Conservation (phyloP, 2,888 invertebrate genomes). For the Drosophila multiciliata region DNA sequence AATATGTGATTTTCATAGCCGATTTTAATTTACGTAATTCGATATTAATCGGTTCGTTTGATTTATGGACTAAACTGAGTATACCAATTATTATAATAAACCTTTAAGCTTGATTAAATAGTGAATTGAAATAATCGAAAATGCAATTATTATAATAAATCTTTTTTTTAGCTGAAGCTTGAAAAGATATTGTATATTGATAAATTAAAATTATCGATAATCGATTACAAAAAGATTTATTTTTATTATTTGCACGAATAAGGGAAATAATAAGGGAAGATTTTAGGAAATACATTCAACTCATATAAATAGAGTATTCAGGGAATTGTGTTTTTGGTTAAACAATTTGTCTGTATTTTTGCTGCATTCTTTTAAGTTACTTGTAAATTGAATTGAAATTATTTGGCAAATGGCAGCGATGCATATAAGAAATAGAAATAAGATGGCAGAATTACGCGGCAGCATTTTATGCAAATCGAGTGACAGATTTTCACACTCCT, state of each 20-base stretch:
- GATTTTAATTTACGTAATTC: not conserved
- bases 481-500: constrained; percentile 51
- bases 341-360: constrained; percentile 1
- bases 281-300: not conserved
- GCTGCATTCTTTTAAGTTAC: constrained; percentile 34
- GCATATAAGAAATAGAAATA: not conserved
- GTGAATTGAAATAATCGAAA: not conserved
- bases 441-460: constrained; percentile 16
- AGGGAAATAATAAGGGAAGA: too few species aligned
- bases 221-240: too few species aligned
- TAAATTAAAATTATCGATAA: too few species aligned
- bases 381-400: constrained; percentile 66
- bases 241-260: too few species aligned
- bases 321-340: not conserved
- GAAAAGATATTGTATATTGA: too few species aligned
- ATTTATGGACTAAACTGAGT: not conserved
- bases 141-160: too few species aligned
- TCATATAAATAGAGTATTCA: constrained; percentile 7
- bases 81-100: not conserved
- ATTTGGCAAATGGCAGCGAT: constrained; percentile 55
- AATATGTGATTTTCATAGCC: too few species aligned
- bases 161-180: too few species aligned
- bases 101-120: not conserved
- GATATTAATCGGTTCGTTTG: not conserved
- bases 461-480: constrained; percentile 64